Evolutionary conservation across 2,113 vertebrate species (phyloP), one percentile per base, ranked within the genome.

Genomic region (Hyperoodon ampullatus): DNA sequence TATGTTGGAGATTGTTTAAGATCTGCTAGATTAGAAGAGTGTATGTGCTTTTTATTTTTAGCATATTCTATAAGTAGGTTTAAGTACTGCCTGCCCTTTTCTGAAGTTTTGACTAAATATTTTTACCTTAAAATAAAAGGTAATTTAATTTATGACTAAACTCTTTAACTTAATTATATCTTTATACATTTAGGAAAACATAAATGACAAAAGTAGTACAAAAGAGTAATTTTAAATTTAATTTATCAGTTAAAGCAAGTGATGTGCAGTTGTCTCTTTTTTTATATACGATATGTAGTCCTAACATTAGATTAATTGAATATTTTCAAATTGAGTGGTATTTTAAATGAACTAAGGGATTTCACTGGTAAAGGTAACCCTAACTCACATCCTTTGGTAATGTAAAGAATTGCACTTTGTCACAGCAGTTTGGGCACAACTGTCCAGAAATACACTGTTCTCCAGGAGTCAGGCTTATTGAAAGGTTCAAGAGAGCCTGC

Each of bases 31-130:
- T 61, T 93, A 82, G 47, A 96, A n/a, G 47, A 77, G 60, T 72
- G 28, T 97, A 92, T 86, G 42, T 35, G 19, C 23, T 88, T 95
- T 97, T 95, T 94, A 84, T 61, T 97, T 95, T 95, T 83, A 81
- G 75, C 35, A 83, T 86, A 80, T 21, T 87, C 58, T 75, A 3
- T 87, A 85, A 93, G 44, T 96, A 92, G 33, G 8, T 19, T 93
- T 92, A 90, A 93, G 83, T 81, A 93, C 39, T 94, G 42, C 75
- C 65, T 97, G 47, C 60, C 75, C 18, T 89, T 92, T 89, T 95
- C 66, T 91, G 61, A 95, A 88, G 23, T 92, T 96, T 95, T 85
- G 44, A 84, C n/a, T 72, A 81, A 93, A 70, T 92, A 75, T 84
- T 96, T 97, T 92, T 95, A 78, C 47, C 53, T 53, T 83, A 75